Percentiles rank a stretch among this genome's conserved stretches.
These are phyloP conservation scores for Anneissia japonica DNA, from an alignment of 35 echinoderm and acorn worm genomes.

Conservation along the genomic window DNA sequence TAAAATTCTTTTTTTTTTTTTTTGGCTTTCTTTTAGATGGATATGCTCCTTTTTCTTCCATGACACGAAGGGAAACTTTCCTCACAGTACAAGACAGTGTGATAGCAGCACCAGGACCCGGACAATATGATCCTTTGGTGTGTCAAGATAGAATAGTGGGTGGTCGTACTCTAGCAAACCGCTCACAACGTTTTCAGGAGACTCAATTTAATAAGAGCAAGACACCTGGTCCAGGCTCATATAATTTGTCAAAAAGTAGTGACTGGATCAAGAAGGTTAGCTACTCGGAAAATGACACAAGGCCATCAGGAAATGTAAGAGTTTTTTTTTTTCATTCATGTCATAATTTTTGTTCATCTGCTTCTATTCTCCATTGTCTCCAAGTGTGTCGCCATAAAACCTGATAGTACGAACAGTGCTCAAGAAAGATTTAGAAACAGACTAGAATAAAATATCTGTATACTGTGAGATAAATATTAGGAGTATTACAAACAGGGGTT, in stretches of 20 bases:
- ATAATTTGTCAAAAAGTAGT: slow-evolving; percentile 69
- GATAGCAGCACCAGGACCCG: slow-evolving; percentile 93
- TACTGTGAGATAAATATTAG: too few species aligned
- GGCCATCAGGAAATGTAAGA: not conserved
- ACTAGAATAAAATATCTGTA: too few species aligned
- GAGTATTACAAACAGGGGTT: too few species aligned
- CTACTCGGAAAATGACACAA: not conserved
- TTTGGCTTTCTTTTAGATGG: slow-evolving; percentile 59
- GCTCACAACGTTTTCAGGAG: slow-evolving; percentile 56
- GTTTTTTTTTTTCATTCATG: too few species aligned
- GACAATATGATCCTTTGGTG: slow-evolving; percentile 72
- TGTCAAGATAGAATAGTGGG: slow-evolving; percentile 57
- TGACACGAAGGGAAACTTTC: slow-evolving; percentile 89
- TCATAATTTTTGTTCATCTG: too few species aligned
- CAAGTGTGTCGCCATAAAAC: too few species aligned
- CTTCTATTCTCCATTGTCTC: too few species aligned
- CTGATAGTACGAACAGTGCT: too few species aligned
- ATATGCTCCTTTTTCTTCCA: slow-evolving; percentile 90
- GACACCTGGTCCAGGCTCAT: slow-evolving; percentile 88
- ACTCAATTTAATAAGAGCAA: slow-evolving; percentile 12
- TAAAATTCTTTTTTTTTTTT: not conserved
- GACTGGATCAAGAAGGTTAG: slow-evolving; percentile 85
- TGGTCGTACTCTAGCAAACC: slow-evolving; percentile 86
- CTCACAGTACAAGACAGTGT: slow-evolving; percentile 76
- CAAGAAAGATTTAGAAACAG: too few species aligned